Base-by-base conservation (phyloP, 2,888 invertebrate species). In the Ormyrus nitidulus region DNA sequence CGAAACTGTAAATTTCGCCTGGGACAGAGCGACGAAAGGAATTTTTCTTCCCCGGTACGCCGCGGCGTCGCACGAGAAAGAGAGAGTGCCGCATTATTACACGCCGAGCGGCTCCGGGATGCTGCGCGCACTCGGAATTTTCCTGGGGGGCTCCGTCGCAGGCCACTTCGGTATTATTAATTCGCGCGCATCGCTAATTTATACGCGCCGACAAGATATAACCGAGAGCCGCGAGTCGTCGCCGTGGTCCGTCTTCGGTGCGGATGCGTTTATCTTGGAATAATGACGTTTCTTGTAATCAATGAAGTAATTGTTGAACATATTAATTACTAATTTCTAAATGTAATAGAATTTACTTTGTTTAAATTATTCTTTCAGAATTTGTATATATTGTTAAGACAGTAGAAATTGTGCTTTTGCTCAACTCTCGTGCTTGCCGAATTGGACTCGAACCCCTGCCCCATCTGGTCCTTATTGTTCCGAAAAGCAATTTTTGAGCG, bases 151-250 rank as follows among this genome's bases (percentile, higher is more conserved):
- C 65, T 46, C 65, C 62, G 46, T 64, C 65, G 48, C 54, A 0
- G 9, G 10, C 54, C 44, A 10, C 72, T 56, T n/a, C 69, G 79
- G 64, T 13, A 70, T 71, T 79, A 79, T 79, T 75, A 75, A 79
- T 79, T 79, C 64, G 56, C 79, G 70, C 70, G 54, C 70, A 79
- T 75, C 48, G 70, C 56, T 75, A 70, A 79, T 74, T 75, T 75
- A 79, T 79, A 74, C 62, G 53, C 51, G 53, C 72, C 19, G 34
- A 34, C 34, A 34, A 34, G 34, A 34, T 34, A 34, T 34, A 34
- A 34, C 34, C 10, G 44, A 13, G 10, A 19, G 8, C n/a, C 1
- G 49, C 1, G 49, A 46, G 62, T 6, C n/a, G 9, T 13, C 7
- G 65, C 34, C 8, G 44, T 6, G 7, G 58, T 49, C 34, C 10